Evolutionary conservation across 2,888 invertebrate species (phyloP).

Genomic region (Glaucopsyche alexis): DNA sequence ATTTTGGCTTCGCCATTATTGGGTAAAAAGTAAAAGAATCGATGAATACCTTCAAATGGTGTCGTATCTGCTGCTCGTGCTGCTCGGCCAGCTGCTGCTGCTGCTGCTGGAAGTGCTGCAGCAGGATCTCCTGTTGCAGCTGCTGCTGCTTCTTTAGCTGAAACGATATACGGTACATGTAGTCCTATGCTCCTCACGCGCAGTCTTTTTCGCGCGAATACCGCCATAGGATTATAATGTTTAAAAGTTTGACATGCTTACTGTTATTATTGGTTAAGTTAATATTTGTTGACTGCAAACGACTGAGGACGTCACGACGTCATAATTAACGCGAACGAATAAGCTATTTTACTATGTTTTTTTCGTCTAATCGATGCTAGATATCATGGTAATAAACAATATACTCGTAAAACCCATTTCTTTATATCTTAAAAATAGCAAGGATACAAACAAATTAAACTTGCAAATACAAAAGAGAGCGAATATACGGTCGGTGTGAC

Average conservation of each 20-base stretch:
- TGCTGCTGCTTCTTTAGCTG: slow-evolving; percentile 97
- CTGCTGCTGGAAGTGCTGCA: slow-evolving; percentile 95
- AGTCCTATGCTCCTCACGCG: not conserved
- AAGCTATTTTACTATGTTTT: too few relatives aligned
- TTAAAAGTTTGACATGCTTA: not conserved
- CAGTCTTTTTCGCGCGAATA: too few relatives aligned
- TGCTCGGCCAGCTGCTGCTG: slow-evolving; percentile 94
- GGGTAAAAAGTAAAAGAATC: not conserved
- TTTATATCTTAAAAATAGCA: too few relatives aligned
- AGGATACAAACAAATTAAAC: too few relatives aligned
- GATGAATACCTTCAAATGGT: slow-evolving; percentile 87
- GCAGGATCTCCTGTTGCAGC: slow-evolving; percentile 93
- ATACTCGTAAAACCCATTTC: too few relatives aligned
- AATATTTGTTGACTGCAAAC: not conserved
- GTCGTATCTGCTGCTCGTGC: slow-evolving; percentile 93
- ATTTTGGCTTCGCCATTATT: not conserved
- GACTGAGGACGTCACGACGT: not conserved
- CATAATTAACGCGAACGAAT: not conserved
- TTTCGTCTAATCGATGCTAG: too few relatives aligned
- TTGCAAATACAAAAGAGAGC: too few relatives aligned
- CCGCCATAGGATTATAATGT: too few relatives aligned
- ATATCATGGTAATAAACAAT: too few relatives aligned
- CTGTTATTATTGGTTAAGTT: not conserved
- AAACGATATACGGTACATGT: slow-evolving; percentile 49
- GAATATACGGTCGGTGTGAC: too few relatives aligned